Percentiles rank a stretch among this genome's conserved stretches.
Conservation (phyloP, 53 echinoderm and acorn worm species). For the Arbacia lixula region DNA sequence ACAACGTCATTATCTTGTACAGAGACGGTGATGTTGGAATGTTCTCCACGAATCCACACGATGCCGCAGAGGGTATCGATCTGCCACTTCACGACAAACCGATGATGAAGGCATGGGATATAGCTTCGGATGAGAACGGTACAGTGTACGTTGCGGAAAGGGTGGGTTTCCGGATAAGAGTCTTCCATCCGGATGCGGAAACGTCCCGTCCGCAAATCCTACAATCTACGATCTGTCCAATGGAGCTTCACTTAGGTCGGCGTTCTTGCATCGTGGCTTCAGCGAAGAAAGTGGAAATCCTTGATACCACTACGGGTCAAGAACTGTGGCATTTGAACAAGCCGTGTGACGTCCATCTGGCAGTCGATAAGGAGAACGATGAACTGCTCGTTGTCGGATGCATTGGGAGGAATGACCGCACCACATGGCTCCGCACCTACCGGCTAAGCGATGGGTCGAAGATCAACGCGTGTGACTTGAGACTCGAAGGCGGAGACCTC, state of each 20-base stretch:
- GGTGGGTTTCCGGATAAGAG: background rate
- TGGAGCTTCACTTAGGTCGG: background rate
- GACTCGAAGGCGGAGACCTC: background rate
- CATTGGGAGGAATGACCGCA: too few species aligned
- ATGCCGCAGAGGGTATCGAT: background rate
- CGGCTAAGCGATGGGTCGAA: background rate
- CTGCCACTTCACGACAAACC: background rate
- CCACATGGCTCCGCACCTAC: background rate
- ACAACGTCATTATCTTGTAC: background rate
- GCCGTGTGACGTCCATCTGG: background rate
- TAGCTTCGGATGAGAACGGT: background rate
- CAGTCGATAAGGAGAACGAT: background rate
- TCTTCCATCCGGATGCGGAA: background rate
- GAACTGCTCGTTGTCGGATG: background rate
- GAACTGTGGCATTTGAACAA: background rate
- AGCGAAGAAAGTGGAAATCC: background rate
- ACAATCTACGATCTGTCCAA: background rate
- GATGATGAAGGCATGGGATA: too few species aligned
- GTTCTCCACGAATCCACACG: background rate
- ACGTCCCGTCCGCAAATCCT: constrained; percentile 1
- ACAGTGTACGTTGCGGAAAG: background rate
- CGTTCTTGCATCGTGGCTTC: background rate
- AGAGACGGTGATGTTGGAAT: background rate
- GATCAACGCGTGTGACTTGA: background rate
- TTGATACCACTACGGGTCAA: background rate